phyloP scores from a whole-genome alignment of 2,888 invertebrate genomes.

The Phyllotreta striolata region DNA sequence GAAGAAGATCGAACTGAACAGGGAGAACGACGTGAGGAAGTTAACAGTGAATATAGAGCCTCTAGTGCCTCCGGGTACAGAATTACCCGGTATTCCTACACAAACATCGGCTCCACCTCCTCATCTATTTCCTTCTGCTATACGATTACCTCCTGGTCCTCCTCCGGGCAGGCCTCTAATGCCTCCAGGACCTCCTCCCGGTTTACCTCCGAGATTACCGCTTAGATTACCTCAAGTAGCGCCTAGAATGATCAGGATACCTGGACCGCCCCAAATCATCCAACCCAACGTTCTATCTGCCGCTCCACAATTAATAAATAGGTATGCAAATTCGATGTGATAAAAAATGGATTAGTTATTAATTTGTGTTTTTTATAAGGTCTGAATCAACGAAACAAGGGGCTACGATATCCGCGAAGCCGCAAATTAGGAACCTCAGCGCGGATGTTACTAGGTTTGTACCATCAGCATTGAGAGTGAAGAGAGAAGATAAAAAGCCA shows the following conservation, averaged over 20 bases:
- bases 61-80: constrained; percentile 47
- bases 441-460: constrained; percentile 96
- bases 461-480: constrained; percentile 91
- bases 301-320: constrained; percentile 81
- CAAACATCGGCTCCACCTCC: constrained; percentile 60
- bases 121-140: constrained; percentile 52
- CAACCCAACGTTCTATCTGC: constrained; percentile 78
- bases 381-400: constrained; percentile 68
- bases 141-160: constrained; percentile 63
- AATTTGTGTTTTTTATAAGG: constrained; percentile 21
- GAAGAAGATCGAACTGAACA: constrained; percentile 68
- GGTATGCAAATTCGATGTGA: constrained; percentile 59
- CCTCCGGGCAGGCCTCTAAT: constrained; percentile 61
- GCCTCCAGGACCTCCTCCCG: constrained; percentile 68
- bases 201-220: constrained; percentile 67
- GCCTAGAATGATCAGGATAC: constrained; percentile 61
- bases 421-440: constrained; percentile 92
- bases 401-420: constrained; percentile 91
- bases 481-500: constrained; percentile 79
- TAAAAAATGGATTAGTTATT: neutral
- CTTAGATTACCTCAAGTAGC: constrained; percentile 63
- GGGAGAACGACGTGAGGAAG: constrained; percentile 45
- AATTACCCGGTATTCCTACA: constrained; percentile 47
- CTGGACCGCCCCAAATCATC: constrained; percentile 54
- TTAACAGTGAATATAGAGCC: constrained; percentile 49